Evolutionary conservation across 2,797 vertebrate species (phyloP).

Genomic region (Natrix natrix): DNA sequence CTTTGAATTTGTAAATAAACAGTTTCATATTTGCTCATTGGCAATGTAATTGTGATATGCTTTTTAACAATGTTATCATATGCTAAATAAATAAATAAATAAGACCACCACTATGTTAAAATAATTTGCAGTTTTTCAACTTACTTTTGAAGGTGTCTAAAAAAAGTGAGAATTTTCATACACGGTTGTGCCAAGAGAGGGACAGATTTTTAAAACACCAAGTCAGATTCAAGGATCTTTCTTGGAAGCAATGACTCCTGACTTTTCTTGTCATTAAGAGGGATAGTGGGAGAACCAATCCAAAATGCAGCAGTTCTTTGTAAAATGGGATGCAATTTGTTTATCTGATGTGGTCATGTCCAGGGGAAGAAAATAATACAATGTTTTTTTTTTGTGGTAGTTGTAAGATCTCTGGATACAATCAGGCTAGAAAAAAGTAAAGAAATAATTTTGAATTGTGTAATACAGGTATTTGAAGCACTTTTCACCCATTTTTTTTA

Average conservation of each 20-base stretch:
- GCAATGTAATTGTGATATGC: neutral
- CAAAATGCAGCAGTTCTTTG: neutral
- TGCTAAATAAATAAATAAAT: neutral
- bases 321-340: neutral
- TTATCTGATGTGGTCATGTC: neutral
- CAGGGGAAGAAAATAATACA: neutral
- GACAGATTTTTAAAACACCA: neutral
- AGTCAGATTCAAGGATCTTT: neutral
- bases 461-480: neutral
- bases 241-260: neutral
- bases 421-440: neutral
- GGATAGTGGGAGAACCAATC: neutral
- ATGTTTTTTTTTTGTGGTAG: neutral
- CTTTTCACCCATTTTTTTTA: neutral
- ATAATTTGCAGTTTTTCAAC: conserved; percentile 31
- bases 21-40: neutral
- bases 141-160: conserved; percentile 23
- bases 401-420: neutral
- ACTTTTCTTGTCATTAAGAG: neutral
- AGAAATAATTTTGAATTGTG: neutral
- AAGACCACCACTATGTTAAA: neutral
- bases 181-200: neutral
- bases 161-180: neutral
- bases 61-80: neutral
- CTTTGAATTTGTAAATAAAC: neutral